These are phyloP conservation scores for Galerucella pusilla DNA, from an alignment of 2,888 invertebrate species.

Conservation along the genomic window DNA sequence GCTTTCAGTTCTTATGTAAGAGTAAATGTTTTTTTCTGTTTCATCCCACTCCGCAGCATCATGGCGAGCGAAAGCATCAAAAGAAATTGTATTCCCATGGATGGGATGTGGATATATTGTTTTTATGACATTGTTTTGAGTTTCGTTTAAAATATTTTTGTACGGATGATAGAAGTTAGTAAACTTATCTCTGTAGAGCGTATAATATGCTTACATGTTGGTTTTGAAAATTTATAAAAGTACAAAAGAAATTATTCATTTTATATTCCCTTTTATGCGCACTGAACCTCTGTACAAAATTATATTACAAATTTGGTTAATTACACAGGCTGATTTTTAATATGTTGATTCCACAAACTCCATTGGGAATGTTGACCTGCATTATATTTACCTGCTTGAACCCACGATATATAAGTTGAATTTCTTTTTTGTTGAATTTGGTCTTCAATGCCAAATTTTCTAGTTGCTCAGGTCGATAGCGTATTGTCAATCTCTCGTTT, in stretches of 20 bases:
- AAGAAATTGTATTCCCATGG: conserved; percentile 3
- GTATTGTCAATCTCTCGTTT: conserved; percentile 72
- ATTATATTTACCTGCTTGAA: conserved; percentile 80
- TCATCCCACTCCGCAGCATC: not conserved
- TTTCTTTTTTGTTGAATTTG: conserved; percentile 84
- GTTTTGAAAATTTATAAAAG: too few species aligned
- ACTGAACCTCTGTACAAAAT: not conserved
- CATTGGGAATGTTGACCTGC: too few species aligned
- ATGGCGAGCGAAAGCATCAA: not conserved
- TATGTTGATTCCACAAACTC: too few species aligned
- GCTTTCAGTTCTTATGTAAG: not conserved
- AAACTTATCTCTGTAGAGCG: too few species aligned
- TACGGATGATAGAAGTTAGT: not conserved
- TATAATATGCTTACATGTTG: too few species aligned
- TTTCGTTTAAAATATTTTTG: not conserved
- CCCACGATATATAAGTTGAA: conserved; percentile 90
- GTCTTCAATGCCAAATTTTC: conserved; percentile 80
- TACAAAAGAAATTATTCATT: not conserved
- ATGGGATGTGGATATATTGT: not conserved
- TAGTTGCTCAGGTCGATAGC: conserved; percentile 85
- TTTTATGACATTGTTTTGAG: not conserved
- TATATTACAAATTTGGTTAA: too few species aligned
- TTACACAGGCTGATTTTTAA: too few species aligned
- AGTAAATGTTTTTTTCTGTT: not conserved
- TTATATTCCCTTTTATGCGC: not conserved